phyloP scores from a whole-genome alignment of 2,797 vertebrate species.

The Pristis pectinata region DNA sequence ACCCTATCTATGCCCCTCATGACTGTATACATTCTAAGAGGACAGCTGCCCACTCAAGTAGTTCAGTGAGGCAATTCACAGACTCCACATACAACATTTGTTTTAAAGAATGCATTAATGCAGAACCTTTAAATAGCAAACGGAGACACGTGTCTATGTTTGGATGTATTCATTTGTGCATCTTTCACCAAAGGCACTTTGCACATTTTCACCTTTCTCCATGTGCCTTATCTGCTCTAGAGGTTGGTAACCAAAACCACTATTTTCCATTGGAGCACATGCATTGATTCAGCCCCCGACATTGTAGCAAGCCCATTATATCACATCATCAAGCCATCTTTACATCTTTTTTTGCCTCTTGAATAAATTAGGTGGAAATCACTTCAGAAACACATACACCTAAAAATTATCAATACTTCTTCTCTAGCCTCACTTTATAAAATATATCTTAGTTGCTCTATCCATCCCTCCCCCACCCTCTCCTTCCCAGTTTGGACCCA shows the following conservation, averaged over 20 bases:
- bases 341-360: background rate
- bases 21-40: background rate
- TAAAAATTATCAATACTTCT: too few relatives aligned
- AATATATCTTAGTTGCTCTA: too few relatives aligned
- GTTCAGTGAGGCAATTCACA: background rate
- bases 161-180: background rate
- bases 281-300: background rate
- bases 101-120: background rate
- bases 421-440: background rate
- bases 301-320: background rate
- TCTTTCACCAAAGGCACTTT: background rate
- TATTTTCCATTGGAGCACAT: background rate
- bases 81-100: background rate
- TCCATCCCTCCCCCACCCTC: background rate
- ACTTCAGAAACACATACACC: too few relatives aligned
- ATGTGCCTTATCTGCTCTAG: background rate
- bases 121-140: background rate
- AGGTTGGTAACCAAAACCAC: background rate
- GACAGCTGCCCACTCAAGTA: background rate
- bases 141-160: background rate
- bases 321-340: background rate
- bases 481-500: background rate
- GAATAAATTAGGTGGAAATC: too few relatives aligned
- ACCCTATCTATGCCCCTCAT: too few relatives aligned
- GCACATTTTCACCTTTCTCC: background rate